phyloP scores from a whole-genome alignment of 2,888 invertebrate genomes.

The Oxyscelio sp. region DNA sequence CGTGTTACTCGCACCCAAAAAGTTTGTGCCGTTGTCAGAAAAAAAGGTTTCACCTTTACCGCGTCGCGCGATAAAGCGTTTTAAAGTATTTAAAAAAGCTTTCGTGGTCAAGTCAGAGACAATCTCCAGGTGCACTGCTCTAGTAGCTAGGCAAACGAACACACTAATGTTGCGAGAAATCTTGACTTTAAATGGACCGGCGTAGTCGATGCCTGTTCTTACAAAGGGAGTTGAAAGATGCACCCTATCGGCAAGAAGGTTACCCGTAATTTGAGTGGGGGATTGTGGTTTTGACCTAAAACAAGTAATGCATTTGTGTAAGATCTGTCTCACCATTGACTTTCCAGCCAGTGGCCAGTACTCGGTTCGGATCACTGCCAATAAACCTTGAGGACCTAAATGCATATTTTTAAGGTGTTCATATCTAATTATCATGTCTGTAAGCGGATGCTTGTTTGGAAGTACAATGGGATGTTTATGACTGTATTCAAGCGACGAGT shows the following conservation, averaged over 20 bases:
- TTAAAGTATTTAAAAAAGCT: no score
- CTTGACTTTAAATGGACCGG: slow-evolving; percentile 33
- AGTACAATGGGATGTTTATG: slow-evolving; percentile 35
- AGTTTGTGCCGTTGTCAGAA: slow-evolving; percentile 77
- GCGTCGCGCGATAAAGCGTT: slow-evolving; percentile 75
- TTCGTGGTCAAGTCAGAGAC: slow-evolving; percentile 59
- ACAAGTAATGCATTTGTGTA: background rate
- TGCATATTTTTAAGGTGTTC: slow-evolving; percentile 53
- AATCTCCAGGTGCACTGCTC: slow-evolving; percentile 72
- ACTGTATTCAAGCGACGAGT: slow-evolving; percentile 17
- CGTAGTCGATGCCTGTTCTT: slow-evolving; percentile 62
- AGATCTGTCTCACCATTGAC: background rate
- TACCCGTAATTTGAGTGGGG: slow-evolving; percentile 42
- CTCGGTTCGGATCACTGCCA: slow-evolving; percentile 37
- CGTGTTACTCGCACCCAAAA: slow-evolving; percentile 63
- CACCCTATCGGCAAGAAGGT: slow-evolving; percentile 68
- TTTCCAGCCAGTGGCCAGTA: slow-evolving; percentile 63
- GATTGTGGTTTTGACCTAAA: background rate
- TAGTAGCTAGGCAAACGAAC: slow-evolving; percentile 75
- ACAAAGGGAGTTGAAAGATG: slow-evolving; percentile 69
- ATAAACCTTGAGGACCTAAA: slow-evolving; percentile 31
- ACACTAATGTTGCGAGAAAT: background rate
- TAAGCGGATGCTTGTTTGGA: slow-evolving; percentile 26
- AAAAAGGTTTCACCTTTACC: slow-evolving; percentile 62
- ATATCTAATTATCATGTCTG: slow-evolving; percentile 15